These are phyloP conservation scores for Pachyuromys duprasi DNA, from an alignment of 2,797 vertebrate species.

Conservation along the genomic window DNA sequence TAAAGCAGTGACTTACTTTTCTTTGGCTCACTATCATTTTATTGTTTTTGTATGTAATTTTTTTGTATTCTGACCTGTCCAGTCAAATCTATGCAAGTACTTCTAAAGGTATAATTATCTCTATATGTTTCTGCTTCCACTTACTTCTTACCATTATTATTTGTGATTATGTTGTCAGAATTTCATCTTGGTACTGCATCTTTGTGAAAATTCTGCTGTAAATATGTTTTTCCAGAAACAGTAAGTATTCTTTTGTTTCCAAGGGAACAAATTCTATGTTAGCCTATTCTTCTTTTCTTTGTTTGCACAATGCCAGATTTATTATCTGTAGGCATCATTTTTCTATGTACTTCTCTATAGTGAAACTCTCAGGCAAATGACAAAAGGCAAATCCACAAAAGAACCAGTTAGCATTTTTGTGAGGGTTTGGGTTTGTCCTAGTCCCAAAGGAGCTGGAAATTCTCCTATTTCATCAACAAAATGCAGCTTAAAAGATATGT, in stretches of 20 bases:
- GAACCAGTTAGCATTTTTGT: slow-evolving; percentile 53
- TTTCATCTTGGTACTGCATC: slow-evolving; percentile 53
- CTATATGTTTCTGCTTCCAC: background rate
- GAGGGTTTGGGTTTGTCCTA: background rate
- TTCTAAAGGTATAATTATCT: slow-evolving; percentile 32
- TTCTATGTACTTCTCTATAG: slow-evolving; percentile 27
- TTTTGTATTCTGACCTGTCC: background rate
- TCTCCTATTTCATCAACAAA: slow-evolving; percentile 59
- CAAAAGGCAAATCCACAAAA: slow-evolving; percentile 5
- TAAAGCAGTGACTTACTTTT: background rate
- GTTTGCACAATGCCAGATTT: slow-evolving; percentile 43
- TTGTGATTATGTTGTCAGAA: slow-evolving; percentile 54
- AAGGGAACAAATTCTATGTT: slow-evolving; percentile 70
- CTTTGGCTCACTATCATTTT: background rate
- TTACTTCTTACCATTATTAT: slow-evolving; percentile 19
- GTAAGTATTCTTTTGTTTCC: slow-evolving; percentile 70
- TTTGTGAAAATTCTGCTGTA: slow-evolving; percentile 29
- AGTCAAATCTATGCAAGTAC: background rate
- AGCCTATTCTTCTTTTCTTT: background rate
- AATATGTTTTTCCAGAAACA: slow-evolving; percentile 55
- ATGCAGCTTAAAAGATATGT: slow-evolving; percentile 37
- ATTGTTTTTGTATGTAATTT: background rate
- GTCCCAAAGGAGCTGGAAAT: slow-evolving; percentile 53
- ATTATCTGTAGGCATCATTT: slow-evolving; percentile 63
- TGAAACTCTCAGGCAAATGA: slow-evolving; percentile 56